These are phyloP conservation scores for Pygoscelis adeliae DNA, from an alignment of 2,113 vertebrate species.

Conservation along the genomic window DNA sequence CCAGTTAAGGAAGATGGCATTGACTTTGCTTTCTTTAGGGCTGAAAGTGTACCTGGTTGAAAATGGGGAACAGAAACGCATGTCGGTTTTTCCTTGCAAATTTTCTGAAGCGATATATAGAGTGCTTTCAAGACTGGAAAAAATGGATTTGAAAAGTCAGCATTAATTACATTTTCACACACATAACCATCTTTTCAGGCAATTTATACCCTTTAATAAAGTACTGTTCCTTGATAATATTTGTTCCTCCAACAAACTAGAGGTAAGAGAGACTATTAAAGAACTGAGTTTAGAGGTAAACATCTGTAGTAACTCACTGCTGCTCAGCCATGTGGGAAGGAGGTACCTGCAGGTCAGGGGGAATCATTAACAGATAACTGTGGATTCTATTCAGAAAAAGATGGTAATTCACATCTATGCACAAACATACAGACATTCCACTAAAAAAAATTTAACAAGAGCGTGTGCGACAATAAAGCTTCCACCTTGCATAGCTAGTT, in stretches of 20 bases:
- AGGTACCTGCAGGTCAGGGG: neutral
- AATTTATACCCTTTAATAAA: neutral
- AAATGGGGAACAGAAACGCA: neutral
- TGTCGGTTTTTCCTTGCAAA: neutral
- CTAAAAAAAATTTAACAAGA: neutral
- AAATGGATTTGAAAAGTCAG: neutral
- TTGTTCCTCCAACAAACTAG: neutral
- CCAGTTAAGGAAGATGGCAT: conserved; percentile 87
- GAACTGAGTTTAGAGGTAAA: neutral
- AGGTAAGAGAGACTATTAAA: neutral
- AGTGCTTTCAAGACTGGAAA: neutral
- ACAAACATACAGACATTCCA: neutral
- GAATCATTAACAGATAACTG: neutral
- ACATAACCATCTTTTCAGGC: neutral
- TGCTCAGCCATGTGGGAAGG: neutral
- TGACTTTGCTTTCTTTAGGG: conserved; percentile 77
- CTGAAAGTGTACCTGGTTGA: conserved; percentile 87
- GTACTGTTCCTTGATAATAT: neutral
- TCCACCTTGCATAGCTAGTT: neutral
- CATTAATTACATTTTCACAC: neutral
- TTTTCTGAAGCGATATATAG: neutral
- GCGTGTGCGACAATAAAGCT: accelerated
- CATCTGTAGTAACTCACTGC: neutral
- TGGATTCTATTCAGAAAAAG: neutral
- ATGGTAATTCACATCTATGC: neutral